Base-by-base conservation (phyloP, 2,888 invertebrate genomes). In the Philonicus albiceps region DNA sequence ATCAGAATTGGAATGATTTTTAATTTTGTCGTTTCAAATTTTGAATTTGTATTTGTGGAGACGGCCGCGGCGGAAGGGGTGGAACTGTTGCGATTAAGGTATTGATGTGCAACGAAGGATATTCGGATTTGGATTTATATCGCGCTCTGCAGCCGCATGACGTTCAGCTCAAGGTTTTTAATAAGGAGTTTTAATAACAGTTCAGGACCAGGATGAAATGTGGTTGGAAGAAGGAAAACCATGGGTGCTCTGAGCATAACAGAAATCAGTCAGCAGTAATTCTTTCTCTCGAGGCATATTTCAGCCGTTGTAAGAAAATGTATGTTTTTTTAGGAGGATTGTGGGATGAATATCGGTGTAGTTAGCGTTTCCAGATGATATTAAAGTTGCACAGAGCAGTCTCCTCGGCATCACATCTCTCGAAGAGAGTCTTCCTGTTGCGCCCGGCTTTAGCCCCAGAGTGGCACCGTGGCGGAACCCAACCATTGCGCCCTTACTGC, bases 401-500 rank as follows among this genome's bases (percentile, higher is more conserved):
- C 55, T 13, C 81, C 22, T 5, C 43, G 30, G 19, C 8, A 53
- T n/a, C 22, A 37, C 27, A 64, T 74, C 37, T 31, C 37, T 13
- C n/a, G 16, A 74, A 31, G 31, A 34, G 74, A 2, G 34, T 31
- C n/a, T n/a, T 74, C 74, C 74, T 74, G 74, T 34, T 34, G 64
- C 64, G 19, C 64, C 64, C 64, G 11, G 22, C 3, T 27, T 55
- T 8, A 55, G 55, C 78, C 31, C 73, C 78, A 43, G 6, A 43
- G 40, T 27, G 19, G 37, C 30, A 78, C 30, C 55, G 64, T 55
- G 55, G 55, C 34, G 55, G 64, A 81, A 34, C 31, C 64, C n/a
- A 64, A 7, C 81, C 55, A 81, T 81, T 81, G 37, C 55, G 64
- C 81, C 55, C 64, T 64, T 81, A 81, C 81, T 81, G 81, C 81